Base-by-base conservation (phyloP, 2,113 vertebrate species). In the Menidia beryllina region DNA sequence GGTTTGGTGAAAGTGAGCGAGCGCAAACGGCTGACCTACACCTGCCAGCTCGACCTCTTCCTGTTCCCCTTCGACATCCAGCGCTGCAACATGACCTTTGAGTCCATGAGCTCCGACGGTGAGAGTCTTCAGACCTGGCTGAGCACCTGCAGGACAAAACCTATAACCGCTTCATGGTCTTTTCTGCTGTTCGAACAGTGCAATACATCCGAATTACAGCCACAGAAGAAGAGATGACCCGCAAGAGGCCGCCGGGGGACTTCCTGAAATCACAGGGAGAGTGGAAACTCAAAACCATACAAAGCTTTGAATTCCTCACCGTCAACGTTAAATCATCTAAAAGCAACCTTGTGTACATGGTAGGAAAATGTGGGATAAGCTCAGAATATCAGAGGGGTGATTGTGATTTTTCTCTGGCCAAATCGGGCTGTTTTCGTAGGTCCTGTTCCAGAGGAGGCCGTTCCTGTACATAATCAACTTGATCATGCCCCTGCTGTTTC, bases 381-480 rank as follows among this genome's bases (percentile, higher is more conserved):
- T n/a, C n/a, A n/a, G n/a, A 0, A 12, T 25, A n/a, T 47, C 23
- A 15, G n/a, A 7, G 50, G 12, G 24, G 39, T 3, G 47, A 0
- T 7, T 38, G 9, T 59, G 5, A 2, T 21, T 25, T 21, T 20
- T 43, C 24, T 56, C 9, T 36, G 5, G 30, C 36, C 9, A 39
- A 6, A 34, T 15, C 17, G 11, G 27, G 6, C 27, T 21, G 2
- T 34, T 36, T 38, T 50, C 1, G 24, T 75, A 95, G 94, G 66
- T 94, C 30, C 79, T 7, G 0, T 77, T 96, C 3, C 4, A 53
- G 43, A 93, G 95, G 20, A 90, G 84, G 25, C 92, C 94, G 0
- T 69, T 89, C 26, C 84, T 95, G 0, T 95, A 95, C 0, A 7
- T 94, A 0, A 56, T 94, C 1, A 94, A 90, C 72, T 79, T 95